Percentiles rank a stretch among this genome's conserved stretches.
Conservation (phyloP, 2,888 invertebrate genomes). For the Cosmia trapezina region DNA sequence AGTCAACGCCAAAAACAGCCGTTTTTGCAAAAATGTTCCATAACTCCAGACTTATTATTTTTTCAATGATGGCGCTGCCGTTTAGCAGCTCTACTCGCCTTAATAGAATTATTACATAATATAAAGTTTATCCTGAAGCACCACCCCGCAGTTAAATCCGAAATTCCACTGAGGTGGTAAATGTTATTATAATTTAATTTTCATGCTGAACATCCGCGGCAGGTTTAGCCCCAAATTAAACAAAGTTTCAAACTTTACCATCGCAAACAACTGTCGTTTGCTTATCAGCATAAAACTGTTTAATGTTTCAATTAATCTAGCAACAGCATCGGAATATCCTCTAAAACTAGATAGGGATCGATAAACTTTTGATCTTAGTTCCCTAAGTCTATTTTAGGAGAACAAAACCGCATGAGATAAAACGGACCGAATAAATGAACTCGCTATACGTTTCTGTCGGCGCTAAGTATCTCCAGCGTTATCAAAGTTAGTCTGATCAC, state of each 20-base stretch:
- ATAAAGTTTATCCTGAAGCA: neutral
- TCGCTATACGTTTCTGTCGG: slow-evolving; percentile 3
- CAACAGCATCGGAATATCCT: slow-evolving; percentile 16
- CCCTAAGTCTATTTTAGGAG: slow-evolving; percentile 10
- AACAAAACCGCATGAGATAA: slow-evolving; percentile 38
- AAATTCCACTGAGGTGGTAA: slow-evolving; percentile 8
- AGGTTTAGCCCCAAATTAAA: slow-evolving; percentile 25
- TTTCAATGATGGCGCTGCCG: no score
- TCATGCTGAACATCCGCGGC: slow-evolving; percentile 2
- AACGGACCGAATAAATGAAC: slow-evolving; percentile 23
- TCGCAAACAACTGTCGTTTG: slow-evolving; percentile 45
- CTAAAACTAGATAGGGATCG: neutral
- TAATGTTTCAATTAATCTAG: slow-evolving; percentile 37
- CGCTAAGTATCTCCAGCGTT: neutral
- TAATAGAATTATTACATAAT: neutral
- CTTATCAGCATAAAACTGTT: slow-evolving; percentile 31
- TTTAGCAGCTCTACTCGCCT: no score
- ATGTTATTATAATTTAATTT: slow-evolving; percentile 27
- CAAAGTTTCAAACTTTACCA: slow-evolving; percentile 27
- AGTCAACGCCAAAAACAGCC: no score
- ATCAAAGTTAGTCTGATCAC: slow-evolving; percentile 52
- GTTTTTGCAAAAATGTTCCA: no score
- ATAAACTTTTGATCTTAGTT: slow-evolving; percentile 33
- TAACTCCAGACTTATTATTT: no score
- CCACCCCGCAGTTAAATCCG: neutral